phyloP scores from a whole-genome alignment of 2,797 vertebrate species.

The Fratercula arctica region DNA sequence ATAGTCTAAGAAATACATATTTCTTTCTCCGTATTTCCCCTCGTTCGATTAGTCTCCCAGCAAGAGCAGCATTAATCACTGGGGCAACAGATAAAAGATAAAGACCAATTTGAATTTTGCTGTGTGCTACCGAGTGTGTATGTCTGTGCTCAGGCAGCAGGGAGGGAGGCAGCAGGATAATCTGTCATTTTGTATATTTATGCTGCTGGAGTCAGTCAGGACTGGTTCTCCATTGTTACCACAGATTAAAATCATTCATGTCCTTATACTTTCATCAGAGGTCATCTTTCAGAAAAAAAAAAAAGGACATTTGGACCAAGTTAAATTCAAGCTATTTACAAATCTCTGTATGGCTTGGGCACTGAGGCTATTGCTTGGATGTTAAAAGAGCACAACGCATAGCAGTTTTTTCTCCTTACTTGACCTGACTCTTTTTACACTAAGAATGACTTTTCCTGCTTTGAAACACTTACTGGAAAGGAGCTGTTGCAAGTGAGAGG shows the following conservation, averaged over 20 bases:
- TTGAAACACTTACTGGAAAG: background rate
- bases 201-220: constrained; percentile 36
- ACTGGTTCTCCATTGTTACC: constrained; percentile 68
- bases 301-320: constrained; percentile 50
- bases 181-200: constrained; percentile 78
- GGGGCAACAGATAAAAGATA: constrained; percentile 72
- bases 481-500: background rate
- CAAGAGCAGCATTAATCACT: constrained; percentile 76
- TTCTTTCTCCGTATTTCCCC: constrained; percentile 68
- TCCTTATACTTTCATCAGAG: constrained; percentile 70
- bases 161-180: constrained; percentile 51
- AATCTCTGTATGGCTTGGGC: background rate
- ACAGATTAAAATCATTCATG: constrained; percentile 76
- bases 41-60: constrained; percentile 62
- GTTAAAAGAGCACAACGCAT: background rate
- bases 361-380: background rate
- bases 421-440: background rate
- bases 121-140: constrained; percentile 42
- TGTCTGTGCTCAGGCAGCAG: constrained; percentile 37
- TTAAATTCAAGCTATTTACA: constrained; percentile 38
- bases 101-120: constrained; percentile 73
- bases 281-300: constrained; percentile 63
- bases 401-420: background rate
- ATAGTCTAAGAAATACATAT: constrained; percentile 66
- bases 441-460: background rate